Evolutionary conservation across 2,113 vertebrate genomes (phyloP).

Genomic region (Aleadryas rufinucha): DNA sequence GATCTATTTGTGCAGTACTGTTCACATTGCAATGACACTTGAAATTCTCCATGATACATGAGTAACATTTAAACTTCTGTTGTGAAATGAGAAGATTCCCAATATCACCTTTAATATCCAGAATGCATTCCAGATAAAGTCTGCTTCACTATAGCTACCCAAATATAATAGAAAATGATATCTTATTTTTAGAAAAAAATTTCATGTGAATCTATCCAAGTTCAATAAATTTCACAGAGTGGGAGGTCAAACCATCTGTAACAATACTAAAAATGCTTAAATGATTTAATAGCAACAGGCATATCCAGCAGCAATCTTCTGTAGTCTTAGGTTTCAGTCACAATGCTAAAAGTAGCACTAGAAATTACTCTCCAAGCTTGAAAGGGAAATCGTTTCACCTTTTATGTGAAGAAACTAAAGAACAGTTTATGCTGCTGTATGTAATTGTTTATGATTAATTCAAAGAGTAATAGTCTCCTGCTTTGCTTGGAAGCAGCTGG

Average conservation of each 20-base stretch:
- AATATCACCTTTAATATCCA: not conserved
- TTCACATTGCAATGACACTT: not conserved
- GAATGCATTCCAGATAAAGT: not conserved
- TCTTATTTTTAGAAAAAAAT: not conserved
- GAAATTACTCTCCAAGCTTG: not conserved
- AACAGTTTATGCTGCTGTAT: not conserved
- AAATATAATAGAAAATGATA: not conserved
- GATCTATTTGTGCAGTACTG: not conserved
- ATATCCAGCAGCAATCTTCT: not conserved
- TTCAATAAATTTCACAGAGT: not conserved
- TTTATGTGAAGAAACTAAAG: not conserved
- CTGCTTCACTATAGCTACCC: not conserved
- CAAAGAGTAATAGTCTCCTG: not conserved
- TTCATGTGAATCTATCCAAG: not conserved
- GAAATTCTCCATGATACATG: not conserved
- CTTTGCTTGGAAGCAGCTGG: not conserved
- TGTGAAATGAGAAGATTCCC: not conserved
- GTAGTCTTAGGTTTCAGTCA: not conserved
- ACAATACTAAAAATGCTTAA: not conserved
- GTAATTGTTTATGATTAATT: not conserved
- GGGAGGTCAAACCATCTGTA: not conserved
- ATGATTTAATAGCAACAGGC: not conserved
- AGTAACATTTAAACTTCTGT: not conserved
- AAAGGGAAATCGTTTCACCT: not conserved
- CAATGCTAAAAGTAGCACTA: not conserved